phyloP scores from a whole-genome alignment of 2,888 invertebrate species.

The Herminia tarsipennalis region DNA sequence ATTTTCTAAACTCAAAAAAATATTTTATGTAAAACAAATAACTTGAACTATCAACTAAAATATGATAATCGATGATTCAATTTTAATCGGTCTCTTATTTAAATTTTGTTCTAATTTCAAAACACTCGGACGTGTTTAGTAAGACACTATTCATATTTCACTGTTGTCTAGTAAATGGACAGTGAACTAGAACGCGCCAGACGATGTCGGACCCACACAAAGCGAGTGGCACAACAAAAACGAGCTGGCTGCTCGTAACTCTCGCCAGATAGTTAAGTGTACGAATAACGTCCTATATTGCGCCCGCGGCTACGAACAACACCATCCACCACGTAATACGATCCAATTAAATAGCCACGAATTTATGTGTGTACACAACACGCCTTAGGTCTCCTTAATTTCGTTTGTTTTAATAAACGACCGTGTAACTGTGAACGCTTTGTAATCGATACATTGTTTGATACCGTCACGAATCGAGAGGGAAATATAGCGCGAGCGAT shows the following conservation, averaged over 20 bases:
- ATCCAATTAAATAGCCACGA: slow-evolving; percentile 74
- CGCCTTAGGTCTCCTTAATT: slow-evolving; percentile 60
- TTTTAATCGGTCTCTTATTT: too few species aligned
- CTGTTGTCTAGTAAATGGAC: slow-evolving; percentile 20
- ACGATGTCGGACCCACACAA: slow-evolving; percentile 34
- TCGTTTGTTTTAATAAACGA: slow-evolving; percentile 55
- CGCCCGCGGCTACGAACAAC: slow-evolving; percentile 59
- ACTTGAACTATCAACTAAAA: too few species aligned
- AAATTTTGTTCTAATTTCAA: background rate
- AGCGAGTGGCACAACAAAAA: slow-evolving; percentile 49
- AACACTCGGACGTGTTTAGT: background rate
- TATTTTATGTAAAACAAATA: too few species aligned
- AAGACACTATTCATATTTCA: slow-evolving; percentile 7
- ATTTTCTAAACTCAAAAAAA: too few species aligned
- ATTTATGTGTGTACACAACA: slow-evolving; percentile 66
- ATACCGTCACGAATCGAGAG: slow-evolving; percentile 17
- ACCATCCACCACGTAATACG: slow-evolving; percentile 72
- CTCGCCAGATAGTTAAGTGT: slow-evolving; percentile 68
- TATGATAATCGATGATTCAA: too few species aligned
- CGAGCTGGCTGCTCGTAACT: slow-evolving; percentile 66
- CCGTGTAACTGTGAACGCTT: slow-evolving; percentile 40
- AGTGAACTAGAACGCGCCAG: slow-evolving; percentile 39
- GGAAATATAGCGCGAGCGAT: slow-evolving; percentile 14
- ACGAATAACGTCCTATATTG: slow-evolving; percentile 72
- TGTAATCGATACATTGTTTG: slow-evolving; percentile 42